phyloP scores from a whole-genome alignment of 2,888 invertebrate species.

The Aporophyla lueneburgensis region DNA sequence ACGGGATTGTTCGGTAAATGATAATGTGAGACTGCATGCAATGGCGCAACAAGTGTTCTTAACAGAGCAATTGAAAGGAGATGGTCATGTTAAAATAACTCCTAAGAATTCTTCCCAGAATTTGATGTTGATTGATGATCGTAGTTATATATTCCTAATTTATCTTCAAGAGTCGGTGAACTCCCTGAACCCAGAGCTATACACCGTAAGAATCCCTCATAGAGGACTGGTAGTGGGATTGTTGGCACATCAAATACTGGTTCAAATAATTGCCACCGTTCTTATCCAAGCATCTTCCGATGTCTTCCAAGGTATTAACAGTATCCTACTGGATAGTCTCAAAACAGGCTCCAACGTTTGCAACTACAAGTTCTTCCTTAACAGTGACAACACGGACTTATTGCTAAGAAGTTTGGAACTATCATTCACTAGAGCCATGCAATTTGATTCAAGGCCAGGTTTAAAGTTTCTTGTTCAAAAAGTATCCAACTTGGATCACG shows the following conservation, averaged over 20 bases:
- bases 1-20: slow-evolving; percentile 95
- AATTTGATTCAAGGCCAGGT: slow-evolving; percentile 97
- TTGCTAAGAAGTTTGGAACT: slow-evolving; percentile 95
- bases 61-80: slow-evolving; percentile 89
- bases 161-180: slow-evolving; percentile 94
- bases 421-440: slow-evolving; percentile 95
- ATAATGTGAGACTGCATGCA: slow-evolving; percentile 96
- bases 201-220: slow-evolving; percentile 96
- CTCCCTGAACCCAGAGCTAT: slow-evolving; percentile 94
- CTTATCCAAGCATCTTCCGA: slow-evolving; percentile 94
- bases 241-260: slow-evolving; percentile 97
- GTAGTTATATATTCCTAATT: slow-evolving; percentile 96
- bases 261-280: slow-evolving; percentile 97
- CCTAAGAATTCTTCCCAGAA: slow-evolving; percentile 84
- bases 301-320: slow-evolving; percentile 92
- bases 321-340: slow-evolving; percentile 90
- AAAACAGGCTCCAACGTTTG: slow-evolving; percentile 86
- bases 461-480: slow-evolving; percentile 98
- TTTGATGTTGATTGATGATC: slow-evolving; percentile 93
- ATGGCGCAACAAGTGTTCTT: slow-evolving; percentile 97
- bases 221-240: slow-evolving; percentile 96
- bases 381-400: slow-evolving; percentile 92
- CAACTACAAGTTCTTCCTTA: slow-evolving; percentile 88
- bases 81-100: slow-evolving; percentile 80
- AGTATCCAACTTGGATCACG: slow-evolving; percentile 96